phyloP scores from a whole-genome alignment of 2,888 invertebrate genomes.

The Strigamia crassipes region DNA sequence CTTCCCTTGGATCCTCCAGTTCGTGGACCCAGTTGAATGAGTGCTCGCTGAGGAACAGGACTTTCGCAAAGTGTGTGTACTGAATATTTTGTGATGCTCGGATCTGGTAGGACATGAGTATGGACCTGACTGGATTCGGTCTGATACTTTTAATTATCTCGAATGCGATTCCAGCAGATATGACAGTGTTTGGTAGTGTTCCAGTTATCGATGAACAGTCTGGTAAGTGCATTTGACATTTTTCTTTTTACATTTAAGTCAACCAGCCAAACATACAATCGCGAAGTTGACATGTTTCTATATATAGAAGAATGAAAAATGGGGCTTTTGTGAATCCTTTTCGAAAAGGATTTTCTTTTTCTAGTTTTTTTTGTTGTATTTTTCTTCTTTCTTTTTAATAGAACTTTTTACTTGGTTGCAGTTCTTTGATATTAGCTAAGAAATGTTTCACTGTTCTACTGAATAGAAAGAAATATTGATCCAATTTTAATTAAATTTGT shows the following conservation, averaged over 20 bases:
- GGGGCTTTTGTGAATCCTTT: constrained; percentile 30
- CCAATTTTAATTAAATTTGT: constrained; percentile 11
- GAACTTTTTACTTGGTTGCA: neutral
- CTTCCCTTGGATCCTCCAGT: constrained; percentile 8
- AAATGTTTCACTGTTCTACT: constrained; percentile 1
- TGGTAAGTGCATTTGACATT: constrained; percentile 15
- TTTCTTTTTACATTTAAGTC: constrained; percentile 12
- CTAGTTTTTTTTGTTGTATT: neutral
- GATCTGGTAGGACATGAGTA: neutral
- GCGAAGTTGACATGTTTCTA: constrained; percentile 10
- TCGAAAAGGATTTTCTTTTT: neutral
- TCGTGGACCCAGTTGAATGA: constrained; percentile 27
- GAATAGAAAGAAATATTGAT: constrained; percentile 17
- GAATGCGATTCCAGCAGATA: neutral
- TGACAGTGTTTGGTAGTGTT: constrained; percentile 27
- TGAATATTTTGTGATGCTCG: constrained; percentile 2
- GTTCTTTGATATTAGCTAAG: neutral
- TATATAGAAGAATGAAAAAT: constrained; percentile 27
- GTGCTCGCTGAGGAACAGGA: constrained; percentile 20
- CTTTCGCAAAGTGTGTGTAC: constrained; percentile 6
- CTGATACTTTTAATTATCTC: neutral
- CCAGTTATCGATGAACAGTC: constrained; percentile 24
- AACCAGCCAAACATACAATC: neutral
- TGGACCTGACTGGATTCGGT: neutral
- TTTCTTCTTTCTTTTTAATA: neutral